Evolutionary conservation across 2,797 vertebrate genomes (phyloP).

Genomic region (Calcarius lapponicus): DNA sequence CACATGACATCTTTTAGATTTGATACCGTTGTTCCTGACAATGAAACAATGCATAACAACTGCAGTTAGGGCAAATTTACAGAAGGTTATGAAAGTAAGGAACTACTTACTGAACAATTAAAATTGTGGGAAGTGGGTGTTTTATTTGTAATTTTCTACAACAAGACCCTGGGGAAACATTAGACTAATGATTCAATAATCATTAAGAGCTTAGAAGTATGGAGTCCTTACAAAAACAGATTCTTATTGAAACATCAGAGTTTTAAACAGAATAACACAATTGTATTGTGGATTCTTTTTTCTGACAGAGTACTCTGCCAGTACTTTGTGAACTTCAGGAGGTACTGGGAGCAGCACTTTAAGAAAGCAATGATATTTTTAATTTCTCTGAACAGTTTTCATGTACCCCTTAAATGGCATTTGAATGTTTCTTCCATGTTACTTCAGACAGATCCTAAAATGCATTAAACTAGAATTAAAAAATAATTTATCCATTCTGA

Average conservation of each 20-base stretch:
- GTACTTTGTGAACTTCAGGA: not conserved
- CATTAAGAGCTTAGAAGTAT: constrained; percentile 31
- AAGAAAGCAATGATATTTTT: not conserved
- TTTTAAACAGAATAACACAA: constrained; percentile 10
- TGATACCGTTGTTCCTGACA: not conserved
- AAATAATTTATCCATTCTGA: not conserved
- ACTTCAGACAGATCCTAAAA: not conserved
- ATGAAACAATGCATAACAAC: not conserved
- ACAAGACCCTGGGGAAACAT: constrained; percentile 35
- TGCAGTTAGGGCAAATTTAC: not conserved
- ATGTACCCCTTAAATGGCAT: not conserved
- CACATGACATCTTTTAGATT: not conserved
- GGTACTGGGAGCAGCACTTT: not conserved
- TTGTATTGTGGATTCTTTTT: not conserved
- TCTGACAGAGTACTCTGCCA: not conserved
- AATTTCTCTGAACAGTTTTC: not conserved
- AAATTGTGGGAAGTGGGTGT: constrained; percentile 13
- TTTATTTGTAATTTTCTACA: constrained; percentile 48
- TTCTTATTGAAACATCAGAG: not conserved
- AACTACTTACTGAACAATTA: not conserved
- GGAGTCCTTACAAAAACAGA: not conserved
- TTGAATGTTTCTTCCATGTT: not conserved
- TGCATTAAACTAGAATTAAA: not conserved
- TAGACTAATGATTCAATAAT: constrained; percentile 62
- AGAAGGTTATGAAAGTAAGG: not conserved